Evolutionary conservation across 2,888 invertebrate genomes (phyloP), one percentile per base, ranked within the genome.

Genomic region (Periphyllus acericola): DNA sequence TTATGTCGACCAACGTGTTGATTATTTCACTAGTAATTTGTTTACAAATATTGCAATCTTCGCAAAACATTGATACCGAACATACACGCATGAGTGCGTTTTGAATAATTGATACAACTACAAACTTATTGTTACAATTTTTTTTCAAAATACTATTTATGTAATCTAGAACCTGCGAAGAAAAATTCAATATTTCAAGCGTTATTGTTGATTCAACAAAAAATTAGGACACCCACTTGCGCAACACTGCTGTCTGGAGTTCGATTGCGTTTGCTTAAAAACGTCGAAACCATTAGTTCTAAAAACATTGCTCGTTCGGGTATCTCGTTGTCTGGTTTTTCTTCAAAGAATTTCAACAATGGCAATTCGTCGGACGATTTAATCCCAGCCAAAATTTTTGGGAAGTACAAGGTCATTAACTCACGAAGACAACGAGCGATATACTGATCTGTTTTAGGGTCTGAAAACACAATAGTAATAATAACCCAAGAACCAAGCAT

Each of bases 11-110:
- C n/a, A 90, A 76, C 3, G 72, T 81, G n/a, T 88, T 89, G 19
- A 91, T 68, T 46, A 91, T 88, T 68, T 90, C 90, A 83, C 90
- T 89, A 1, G 90, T 89, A 72, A 90, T 89, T 80, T 90, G 90
- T 89, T 90, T 90, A 72, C 90, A 90, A 34, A 90, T 86, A 78
- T 90, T 90, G 14, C 83, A 88, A 52, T 90, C 89, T 80, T 91
- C 91, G 60, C 90, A 90, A 89, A 91, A 91, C 90, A 91, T 91
- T 19, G 90, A 81, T 40, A 90, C 90, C 83, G 91, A 91, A 75
- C 90, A 91, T 21, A 91, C 86, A 21, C 90, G 89, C 60, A 90
- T 90, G 11, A 91, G 89, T 46, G 90, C 89, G n/a, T 88, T 83
- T 46, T 89, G 86, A 17, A 90, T 89, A 72, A 91, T 89, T 46